Evolutionary conservation across 2,888 invertebrate species (phyloP), one percentile per base, ranked within the genome.

Genomic region (Ochlodes sylvanus): DNA sequence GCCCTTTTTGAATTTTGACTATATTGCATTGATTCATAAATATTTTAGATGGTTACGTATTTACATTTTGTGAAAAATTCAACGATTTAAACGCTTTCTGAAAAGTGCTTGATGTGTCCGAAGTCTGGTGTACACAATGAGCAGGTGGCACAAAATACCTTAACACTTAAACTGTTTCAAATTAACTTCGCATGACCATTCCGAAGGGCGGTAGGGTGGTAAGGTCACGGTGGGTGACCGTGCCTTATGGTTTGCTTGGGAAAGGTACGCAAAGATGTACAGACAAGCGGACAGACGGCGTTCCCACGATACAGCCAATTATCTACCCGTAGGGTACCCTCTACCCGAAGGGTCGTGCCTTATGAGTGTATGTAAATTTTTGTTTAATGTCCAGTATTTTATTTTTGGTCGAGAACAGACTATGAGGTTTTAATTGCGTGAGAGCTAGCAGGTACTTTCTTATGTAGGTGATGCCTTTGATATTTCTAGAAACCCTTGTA

Each of bases 271-370:
- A 65, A 72, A 70, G 75, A 73, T 67, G 73, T 70, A 76, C 73
- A 69, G 57, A 73, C 73, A 63, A 69, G 77, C 74, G 21, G 73
- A 75, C 81, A 81, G 84, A 84, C 86, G 85, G 19, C 44, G 77
- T 88, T 88, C 88, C 86, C 88, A 88, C 87, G 88, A 82, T 77
- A 77, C 21, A 72, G 78, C 80, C 82, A 86, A 87, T 86, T 87
- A 83, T 52, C 47, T 38, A 2, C 7, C 10, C 57, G 38, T 0
- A 21, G 14, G 57, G 63, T 52, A n/a, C n/a, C n/a, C n/a, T 52
- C 47, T 38, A 2, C 7, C 10, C 57, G 38, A 1, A 21, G 14
- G 57, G 63, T 52, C 10, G 57, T 60, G 66, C 41, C 58, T 66
- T 66, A 66, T 66, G 66, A 19, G 38, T 19, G n/a, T 44, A 34